A percentile compares a stretch with the other conserved stretches of the same genome.
Conservation (phyloP, 2,888 invertebrate species). For the Cabera pusaria region DNA sequence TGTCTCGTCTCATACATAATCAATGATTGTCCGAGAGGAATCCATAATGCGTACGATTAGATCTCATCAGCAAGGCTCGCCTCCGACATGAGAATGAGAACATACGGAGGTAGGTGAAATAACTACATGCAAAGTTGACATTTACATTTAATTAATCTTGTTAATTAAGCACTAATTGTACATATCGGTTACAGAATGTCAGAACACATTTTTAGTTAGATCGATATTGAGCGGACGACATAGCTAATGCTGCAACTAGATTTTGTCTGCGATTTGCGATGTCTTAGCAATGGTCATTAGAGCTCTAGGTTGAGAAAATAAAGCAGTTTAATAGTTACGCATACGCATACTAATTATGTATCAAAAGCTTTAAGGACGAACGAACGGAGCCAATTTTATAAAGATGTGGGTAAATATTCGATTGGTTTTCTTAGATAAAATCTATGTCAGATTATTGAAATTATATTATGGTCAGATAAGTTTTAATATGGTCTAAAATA, state of each 20-base stretch:
- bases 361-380: no score
- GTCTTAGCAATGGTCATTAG: no score
- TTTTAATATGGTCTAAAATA: conserved; percentile 21
- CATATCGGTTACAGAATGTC: conserved; percentile 38
- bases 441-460: no score
- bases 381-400: no score
- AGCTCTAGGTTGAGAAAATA: no score
- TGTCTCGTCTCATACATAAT: conserved; percentile 23
- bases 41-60: conserved; percentile 30
- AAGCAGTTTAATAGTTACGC: no score
- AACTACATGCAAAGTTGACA: conserved; percentile 26
- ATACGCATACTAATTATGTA: no score
- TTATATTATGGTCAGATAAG: no score
- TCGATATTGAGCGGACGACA: conserved; percentile 41
- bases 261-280: neutral
- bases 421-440: no score
- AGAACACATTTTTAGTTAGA: conserved; percentile 34
- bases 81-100: conserved; percentile 16
- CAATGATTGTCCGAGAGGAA: conserved; percentile 25
- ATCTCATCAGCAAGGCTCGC: conserved; percentile 30
- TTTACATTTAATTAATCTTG: conserved; percentile 24
- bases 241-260: conserved; percentile 33
- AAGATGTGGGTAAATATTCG: no score
- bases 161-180: conserved; percentile 31
- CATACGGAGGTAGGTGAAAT: conserved; percentile 18